A percentile compares a stretch with the other conserved stretches of the same genome.
These are phyloP conservation scores for Patiria miniata DNA, from an alignment of 35 echinoderm and acorn worm species.

Conservation along the genomic window DNA sequence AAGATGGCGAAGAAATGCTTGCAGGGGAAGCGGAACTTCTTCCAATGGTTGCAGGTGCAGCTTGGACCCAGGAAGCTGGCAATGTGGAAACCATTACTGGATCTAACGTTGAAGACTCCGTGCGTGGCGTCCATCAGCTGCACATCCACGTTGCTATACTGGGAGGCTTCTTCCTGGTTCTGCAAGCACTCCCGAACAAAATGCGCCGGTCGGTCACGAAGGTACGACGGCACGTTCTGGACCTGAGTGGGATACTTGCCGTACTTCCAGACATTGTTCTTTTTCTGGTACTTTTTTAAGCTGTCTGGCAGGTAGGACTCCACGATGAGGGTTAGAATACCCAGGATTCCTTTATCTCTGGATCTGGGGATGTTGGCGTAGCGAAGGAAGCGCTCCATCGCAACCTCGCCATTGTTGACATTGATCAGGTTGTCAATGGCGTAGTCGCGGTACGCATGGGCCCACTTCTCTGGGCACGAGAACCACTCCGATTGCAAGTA, in stretches of 20 bases:
- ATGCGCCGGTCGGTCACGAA: background rate
- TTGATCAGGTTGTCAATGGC: slow-evolving; percentile 21
- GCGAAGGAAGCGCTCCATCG: background rate
- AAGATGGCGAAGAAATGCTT: slow-evolving; percentile 40
- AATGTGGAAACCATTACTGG: slow-evolving; percentile 13
- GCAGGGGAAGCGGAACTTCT: slow-evolving; percentile 18
- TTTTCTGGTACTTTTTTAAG: slow-evolving; percentile 13
- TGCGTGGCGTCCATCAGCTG: slow-evolving; percentile 2
- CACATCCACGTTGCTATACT: background rate
- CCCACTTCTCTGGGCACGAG: slow-evolving; percentile 24
- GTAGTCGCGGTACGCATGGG: background rate
- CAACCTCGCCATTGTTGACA: slow-evolving; percentile 27
- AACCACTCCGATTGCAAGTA: slow-evolving; percentile 13
- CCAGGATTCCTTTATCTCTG: background rate
- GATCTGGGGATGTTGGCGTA: background rate
- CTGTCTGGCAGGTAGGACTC: slow-evolving; percentile 26
- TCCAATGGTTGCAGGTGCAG: slow-evolving; percentile 14
- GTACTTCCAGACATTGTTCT: slow-evolving; percentile 7
- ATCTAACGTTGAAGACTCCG: background rate
- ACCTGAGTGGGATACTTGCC: background rate
- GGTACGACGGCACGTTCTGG: background rate
- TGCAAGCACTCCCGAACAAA: slow-evolving; percentile 1
- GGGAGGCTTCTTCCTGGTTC: background rate
- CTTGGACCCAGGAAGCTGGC: slow-evolving; percentile 16
- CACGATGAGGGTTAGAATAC: slow-evolving; percentile 8